Conservation (phyloP, 1,140 invertebrate genomes). For the Drosophila kurseongensis region DNA sequence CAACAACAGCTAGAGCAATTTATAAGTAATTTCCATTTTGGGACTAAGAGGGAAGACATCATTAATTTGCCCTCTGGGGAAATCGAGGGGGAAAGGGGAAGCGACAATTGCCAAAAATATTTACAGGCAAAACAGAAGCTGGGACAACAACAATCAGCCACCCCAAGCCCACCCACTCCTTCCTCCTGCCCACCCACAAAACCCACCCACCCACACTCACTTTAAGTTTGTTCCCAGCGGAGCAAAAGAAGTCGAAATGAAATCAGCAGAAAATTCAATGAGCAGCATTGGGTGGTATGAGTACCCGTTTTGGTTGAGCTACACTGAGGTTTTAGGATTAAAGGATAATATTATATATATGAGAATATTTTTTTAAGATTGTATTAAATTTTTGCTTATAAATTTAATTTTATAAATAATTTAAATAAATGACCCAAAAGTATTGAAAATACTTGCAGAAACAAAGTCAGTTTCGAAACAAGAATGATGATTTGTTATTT, state of each 20-base stretch:
- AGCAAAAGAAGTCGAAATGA: constrained; percentile 83
- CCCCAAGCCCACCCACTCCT: constrained; percentile 41
- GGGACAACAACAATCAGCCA: constrained; percentile 53
- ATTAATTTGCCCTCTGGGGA: constrained; percentile 70
- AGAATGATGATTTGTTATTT: too few species aligned
- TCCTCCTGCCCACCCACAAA: background rate
- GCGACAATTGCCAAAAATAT: constrained; percentile 80
- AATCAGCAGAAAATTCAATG: constrained; percentile 83
- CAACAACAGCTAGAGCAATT: constrained; percentile 38
- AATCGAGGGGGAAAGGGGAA: constrained; percentile 8
- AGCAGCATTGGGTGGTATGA: constrained; percentile 27
- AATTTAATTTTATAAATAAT: too few species aligned
- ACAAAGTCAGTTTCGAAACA: too few species aligned
- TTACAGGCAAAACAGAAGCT: constrained; percentile 77
- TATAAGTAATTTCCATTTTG: constrained; percentile 69
- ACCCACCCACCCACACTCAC: constrained; percentile 15
- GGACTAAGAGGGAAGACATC: constrained; percentile 58
- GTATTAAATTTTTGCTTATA: too few species aligned
- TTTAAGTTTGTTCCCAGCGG: constrained; percentile 74
- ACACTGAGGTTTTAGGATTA: background rate
- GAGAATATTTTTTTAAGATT: too few species aligned
- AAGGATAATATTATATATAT: too few species aligned
- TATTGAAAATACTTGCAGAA: too few species aligned
- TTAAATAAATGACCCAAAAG: too few species aligned
- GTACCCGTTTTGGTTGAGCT: background rate